These are phyloP conservation scores for Drosophila hamatofila DNA, from an alignment of 2,888 invertebrate genomes.

Conservation along the genomic window DNA sequence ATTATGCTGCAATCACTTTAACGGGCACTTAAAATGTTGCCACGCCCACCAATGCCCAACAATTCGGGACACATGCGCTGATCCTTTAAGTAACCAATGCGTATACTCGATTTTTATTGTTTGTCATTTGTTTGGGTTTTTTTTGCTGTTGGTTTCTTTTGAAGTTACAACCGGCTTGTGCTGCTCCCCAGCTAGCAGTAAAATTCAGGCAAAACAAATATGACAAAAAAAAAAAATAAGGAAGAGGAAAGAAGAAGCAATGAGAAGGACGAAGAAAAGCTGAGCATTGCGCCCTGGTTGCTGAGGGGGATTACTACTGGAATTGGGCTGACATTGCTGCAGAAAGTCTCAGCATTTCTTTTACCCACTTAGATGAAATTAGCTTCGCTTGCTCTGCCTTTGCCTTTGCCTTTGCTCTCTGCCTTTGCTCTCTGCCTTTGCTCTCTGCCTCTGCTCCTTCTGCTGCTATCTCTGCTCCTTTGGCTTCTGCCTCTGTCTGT, in stretches of 20 bases:
- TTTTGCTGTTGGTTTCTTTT: slow-evolving; percentile 32
- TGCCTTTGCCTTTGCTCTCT: background rate
- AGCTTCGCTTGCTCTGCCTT: slow-evolving; percentile 45
- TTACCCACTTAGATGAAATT: slow-evolving; percentile 74
- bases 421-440: background rate
- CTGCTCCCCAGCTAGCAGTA: slow-evolving; percentile 53
- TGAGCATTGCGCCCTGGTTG: slow-evolving; percentile 39
- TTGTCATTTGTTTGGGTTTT: slow-evolving; percentile 66
- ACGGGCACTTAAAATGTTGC: slow-evolving; percentile 51
- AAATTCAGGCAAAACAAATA: slow-evolving; percentile 63
- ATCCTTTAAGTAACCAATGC: slow-evolving; percentile 74
- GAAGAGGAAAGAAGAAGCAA: background rate
- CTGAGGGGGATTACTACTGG: slow-evolving; percentile 36
- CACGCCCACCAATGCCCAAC: slow-evolving; percentile 19
- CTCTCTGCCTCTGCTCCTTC: background rate
- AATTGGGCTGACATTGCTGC: slow-evolving; percentile 64
- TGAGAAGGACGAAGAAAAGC: slow-evolving; percentile 41
- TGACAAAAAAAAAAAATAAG: slow-evolving; percentile 22
- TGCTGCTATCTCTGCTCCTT: background rate
- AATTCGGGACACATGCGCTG: slow-evolving; percentile 30
- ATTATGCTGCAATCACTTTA: slow-evolving; percentile 68
- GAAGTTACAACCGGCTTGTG: slow-evolving; percentile 29
- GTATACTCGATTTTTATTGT: slow-evolving; percentile 78
- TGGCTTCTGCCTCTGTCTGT: slow-evolving; percentile 1
- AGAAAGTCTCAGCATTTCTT: slow-evolving; percentile 69